These are phyloP conservation scores for Poecilia wingei DNA, from an alignment of 2,797 vertebrate genomes.

Conservation along the genomic window DNA sequence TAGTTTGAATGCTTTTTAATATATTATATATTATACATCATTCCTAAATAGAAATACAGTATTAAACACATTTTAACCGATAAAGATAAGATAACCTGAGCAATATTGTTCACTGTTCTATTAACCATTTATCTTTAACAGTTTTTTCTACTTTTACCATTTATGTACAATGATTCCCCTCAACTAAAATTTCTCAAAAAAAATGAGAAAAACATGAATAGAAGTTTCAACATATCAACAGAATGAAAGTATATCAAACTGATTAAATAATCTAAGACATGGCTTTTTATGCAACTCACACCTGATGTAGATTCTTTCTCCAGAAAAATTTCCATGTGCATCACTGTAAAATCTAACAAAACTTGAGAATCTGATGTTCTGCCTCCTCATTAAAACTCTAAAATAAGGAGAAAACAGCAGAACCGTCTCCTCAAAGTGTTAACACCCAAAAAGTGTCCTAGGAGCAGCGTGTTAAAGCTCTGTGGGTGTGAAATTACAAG, in stretches of 20 bases:
- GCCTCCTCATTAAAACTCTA: background rate
- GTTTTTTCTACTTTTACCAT: background rate
- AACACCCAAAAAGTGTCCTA: background rate
- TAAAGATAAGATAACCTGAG: background rate
- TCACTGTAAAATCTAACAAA: background rate
- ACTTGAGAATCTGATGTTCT: background rate
- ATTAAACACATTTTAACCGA: background rate
- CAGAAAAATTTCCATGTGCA: background rate
- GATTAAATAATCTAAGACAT: background rate
- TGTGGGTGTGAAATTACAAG: background rate
- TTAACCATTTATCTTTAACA: background rate
- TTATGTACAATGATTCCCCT: background rate
- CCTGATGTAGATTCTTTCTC: background rate
- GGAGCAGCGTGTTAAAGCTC: background rate
- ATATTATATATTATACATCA: background rate
- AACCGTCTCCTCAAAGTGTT: background rate
- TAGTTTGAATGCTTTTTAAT: background rate
- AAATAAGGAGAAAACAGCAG: conserved; percentile 4
- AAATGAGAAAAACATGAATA: background rate
- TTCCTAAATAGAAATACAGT: background rate
- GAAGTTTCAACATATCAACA: background rate
- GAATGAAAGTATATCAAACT: background rate
- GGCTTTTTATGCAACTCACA: background rate
- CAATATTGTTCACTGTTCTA: background rate
- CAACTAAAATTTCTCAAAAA: background rate